Base-by-base conservation (phyloP, 2,888 invertebrate species). In the Lymantria dispar region DNA sequence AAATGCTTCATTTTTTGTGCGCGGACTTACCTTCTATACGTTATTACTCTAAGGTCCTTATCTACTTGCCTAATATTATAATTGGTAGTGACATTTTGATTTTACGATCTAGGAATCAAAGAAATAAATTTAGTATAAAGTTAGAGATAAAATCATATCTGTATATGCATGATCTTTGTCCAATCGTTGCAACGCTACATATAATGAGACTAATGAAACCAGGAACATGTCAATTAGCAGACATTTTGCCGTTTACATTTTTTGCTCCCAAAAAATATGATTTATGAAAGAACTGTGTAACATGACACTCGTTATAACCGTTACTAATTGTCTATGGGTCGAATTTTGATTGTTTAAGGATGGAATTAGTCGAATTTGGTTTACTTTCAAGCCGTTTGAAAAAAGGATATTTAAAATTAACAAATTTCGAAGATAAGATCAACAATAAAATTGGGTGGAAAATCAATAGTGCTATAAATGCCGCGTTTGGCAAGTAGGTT, bases 211-310 rank as follows among this genome's bases (percentile, higher is more conserved):
- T 62, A 70, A 70, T 78, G 76, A 68, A 79, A 76, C 74, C 78
- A 85, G 88, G 87, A 86, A 89, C 78, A 85, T 77, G 89, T 89
- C 90, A 90, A 90, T 91, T 91, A 91, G 88, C 89, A 83, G 80
- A 82, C 81, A 82, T 80, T 87, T 86, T 81, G 85, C 81, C 78
- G 77, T 74, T 74, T 69, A 58, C 56, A 68, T 40, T 58, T 70
- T 83, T 86, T 84, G 72, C 68, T 54, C 57, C 59, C 62, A 83
- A 87, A 86, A 85, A 83, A 77, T 80, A 88, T 91, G 90, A 90
- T 90, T 89, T 87, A 90, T 83, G 87, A 71, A 69, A 69, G 64
- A 64, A 63, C 66, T 54, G 54, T 68, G 87, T 79, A 89, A 89
- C 74, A 52, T 75, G 87, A 90, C 70, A 78, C 84, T 86, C 78